These are phyloP conservation scores for Sinocyclocheilus rhinocerous DNA, from an alignment of 2,113 vertebrate species.

Conservation along the genomic window DNA sequence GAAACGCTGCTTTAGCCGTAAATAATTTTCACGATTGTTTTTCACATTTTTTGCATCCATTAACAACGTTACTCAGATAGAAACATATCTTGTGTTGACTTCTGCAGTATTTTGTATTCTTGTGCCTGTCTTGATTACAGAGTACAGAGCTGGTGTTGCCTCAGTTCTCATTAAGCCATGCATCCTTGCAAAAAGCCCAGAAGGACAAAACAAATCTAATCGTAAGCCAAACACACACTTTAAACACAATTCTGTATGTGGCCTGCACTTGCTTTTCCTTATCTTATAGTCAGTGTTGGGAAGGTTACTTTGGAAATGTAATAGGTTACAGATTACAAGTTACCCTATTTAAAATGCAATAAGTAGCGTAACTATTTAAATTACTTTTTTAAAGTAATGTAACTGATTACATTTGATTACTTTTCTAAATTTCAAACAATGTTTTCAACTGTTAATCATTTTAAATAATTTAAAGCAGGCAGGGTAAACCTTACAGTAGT, in stretches of 20 bases:
- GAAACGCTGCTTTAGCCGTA: neutral
- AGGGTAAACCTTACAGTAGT: no score
- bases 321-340: no score
- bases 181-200: constrained; percentile 16
- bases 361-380: no score
- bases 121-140: constrained; percentile 19
- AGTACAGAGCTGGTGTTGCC: neutral
- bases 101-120: neutral
- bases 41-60: neutral
- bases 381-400: no score
- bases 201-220: constrained; percentile 21
- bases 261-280: neutral
- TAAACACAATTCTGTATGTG: neutral
- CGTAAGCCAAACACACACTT: neutral
- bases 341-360: no score
- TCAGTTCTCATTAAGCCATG: constrained; percentile 3
- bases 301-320: no score
- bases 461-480: no score
- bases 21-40: constrained; percentile 5
- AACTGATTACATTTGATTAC: no score
- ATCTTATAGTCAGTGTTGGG: neutral
- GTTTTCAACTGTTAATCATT: no score
- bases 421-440: no score
- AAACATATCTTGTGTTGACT: neutral
- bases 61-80: neutral